These are phyloP conservation scores for Amblyornis subalaris DNA, from an alignment of 2,113 vertebrate genomes.

Conservation along the genomic window DNA sequence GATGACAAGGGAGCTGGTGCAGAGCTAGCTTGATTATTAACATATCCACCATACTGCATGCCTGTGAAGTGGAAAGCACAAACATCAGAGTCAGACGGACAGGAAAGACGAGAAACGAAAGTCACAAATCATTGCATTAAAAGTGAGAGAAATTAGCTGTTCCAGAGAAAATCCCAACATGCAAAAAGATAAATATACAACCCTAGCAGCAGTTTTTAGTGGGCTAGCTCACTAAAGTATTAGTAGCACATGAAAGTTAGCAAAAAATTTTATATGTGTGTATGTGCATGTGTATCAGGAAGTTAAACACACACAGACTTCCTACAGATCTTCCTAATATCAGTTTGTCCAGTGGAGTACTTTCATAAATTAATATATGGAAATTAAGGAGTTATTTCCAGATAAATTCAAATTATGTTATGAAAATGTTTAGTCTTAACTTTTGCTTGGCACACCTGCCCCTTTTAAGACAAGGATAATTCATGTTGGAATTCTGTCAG, in stretches of 20 bases:
- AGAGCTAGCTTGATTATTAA: constrained; percentile 93
- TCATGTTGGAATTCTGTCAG: not conserved
- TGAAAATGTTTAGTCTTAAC: not conserved
- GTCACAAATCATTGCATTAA: constrained; percentile 69
- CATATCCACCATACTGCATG: constrained; percentile 91
- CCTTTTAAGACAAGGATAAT: not conserved
- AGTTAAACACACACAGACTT: not conserved
- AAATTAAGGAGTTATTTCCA: not conserved
- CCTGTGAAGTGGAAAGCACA: constrained; percentile 91
- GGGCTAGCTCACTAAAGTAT: constrained; percentile 4
- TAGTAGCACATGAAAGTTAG: not conserved
- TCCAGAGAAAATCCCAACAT: constrained; percentile 62
- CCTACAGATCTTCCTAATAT: not conserved
- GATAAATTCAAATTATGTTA: not conserved
- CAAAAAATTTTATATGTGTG: not conserved
- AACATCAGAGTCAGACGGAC: constrained; percentile 76
- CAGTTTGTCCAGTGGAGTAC: not conserved
- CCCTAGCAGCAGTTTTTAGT: constrained; percentile 16
- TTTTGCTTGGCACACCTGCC: not conserved
- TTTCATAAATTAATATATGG: not conserved
- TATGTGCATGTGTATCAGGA: not conserved
- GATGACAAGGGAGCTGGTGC: constrained; percentile 92
- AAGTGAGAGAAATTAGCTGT: constrained; percentile 62
- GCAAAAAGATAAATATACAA: constrained; percentile 40
- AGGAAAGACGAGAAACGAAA: constrained; percentile 65